Evolutionary conservation across 2,888 invertebrate species (phyloP), one percentile per base, ranked within the genome.

Genomic region (Drosophila subquinaria): DNA sequence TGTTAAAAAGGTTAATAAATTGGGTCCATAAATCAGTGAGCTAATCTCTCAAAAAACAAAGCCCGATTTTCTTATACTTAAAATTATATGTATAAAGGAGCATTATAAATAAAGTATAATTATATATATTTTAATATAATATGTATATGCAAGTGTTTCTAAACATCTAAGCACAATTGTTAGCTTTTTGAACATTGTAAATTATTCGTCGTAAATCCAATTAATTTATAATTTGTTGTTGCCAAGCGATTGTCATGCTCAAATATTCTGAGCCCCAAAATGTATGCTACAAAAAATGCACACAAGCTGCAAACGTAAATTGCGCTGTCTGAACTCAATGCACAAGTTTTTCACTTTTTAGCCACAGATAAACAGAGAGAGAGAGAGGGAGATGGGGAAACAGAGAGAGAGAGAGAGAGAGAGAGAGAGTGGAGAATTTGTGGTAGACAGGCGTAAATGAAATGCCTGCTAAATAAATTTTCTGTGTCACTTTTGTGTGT

Each of bases 391-490:
- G 15, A 38, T n/a, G 38, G 9, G 15, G 2, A 33, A 10, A n/a
- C n/a, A n/a, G n/a, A n/a, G n/a, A n/a, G n/a, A 42, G 3, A 9
- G 23, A 6, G 23, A 11, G 23, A n/a, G 23, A 11, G 6, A 11
- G 33, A 13, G 36, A 5, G 15, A 20, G 10, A 6, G 27, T 15
- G 23, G 15, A 20, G 20, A 15, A 11, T n/a, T 15, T 27, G 48
- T 27, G 48, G 48, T 6, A 2, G 59, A 40, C 38, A 55, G 17
- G 52, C 56, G 61, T 43, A 81, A 78, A 78, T 79, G 81, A 79
- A 81, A 79, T 78, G 79, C 79, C 81, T 79, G 80, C 73, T 82
- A 80, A 80, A 80, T 80, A 82, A 82, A 80, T 82, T 82, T 80
- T 73, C 70, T 80, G 73, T 78, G 76, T 78, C 83, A 82, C 60